Evolutionary conservation across 2,797 vertebrate species (phyloP).

Genomic region (Lateolabrax maculatus): DNA sequence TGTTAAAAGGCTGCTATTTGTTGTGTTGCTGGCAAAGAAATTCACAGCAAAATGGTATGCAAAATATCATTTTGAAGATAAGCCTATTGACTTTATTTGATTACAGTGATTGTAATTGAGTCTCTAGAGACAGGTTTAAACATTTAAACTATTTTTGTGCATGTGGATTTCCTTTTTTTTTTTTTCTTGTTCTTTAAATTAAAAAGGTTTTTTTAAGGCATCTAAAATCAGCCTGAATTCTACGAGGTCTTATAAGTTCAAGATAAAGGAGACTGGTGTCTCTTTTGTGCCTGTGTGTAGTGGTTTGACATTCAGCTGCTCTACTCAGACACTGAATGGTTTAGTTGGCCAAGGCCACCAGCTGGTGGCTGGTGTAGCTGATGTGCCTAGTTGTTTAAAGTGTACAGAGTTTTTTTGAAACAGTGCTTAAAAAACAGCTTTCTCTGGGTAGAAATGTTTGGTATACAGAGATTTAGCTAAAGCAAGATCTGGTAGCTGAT

Average conservation of each 20-base stretch:
- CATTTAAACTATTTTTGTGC: background rate
- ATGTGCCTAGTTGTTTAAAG: slow-evolving; percentile 47
- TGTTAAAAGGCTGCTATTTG: background rate
- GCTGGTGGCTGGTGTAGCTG: slow-evolving; percentile 48
- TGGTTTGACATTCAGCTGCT: slow-evolving; percentile 50
- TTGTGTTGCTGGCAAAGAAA: slow-evolving; percentile 9
- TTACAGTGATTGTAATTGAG: no score
- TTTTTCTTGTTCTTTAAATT: background rate
- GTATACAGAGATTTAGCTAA: slow-evolving; percentile 43
- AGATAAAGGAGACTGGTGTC: background rate
- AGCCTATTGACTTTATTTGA: slow-evolving; percentile 13
- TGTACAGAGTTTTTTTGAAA: no score
- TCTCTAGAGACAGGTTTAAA: background rate
- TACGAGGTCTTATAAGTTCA: background rate
- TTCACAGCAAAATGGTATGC: background rate
- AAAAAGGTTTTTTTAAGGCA: background rate
- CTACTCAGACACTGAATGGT: slow-evolving; percentile 32
- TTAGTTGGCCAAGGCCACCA: slow-evolving; percentile 56
- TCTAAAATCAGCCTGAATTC: background rate
- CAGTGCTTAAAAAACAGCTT: slow-evolving; percentile 44
- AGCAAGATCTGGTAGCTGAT: slow-evolving; percentile 39
- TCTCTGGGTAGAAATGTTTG: slow-evolving; percentile 32
- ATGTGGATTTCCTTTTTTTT: background rate
- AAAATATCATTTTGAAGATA: background rate
- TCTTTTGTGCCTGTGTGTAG: slow-evolving; percentile 15